Percentiles rank a stretch among this genome's conserved stretches.
These are phyloP conservation scores for Periplaneta americana DNA, from an alignment of 1,140 invertebrate species.

Conservation along the genomic window DNA sequence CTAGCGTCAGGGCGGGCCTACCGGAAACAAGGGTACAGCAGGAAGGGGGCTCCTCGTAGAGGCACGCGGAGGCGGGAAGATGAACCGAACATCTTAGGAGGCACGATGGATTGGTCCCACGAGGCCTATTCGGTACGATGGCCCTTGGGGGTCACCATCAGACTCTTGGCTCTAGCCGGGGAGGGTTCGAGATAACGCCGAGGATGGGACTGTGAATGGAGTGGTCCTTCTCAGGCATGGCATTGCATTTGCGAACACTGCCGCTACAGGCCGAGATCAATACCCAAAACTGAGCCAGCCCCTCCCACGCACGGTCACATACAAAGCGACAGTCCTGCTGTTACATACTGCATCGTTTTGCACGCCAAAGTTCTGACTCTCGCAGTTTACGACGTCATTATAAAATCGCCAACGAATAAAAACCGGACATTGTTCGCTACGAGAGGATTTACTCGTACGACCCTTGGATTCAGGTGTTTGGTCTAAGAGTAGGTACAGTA, in stretches of 20 bases:
- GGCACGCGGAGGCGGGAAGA: not conserved
- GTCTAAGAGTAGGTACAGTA: too few species aligned
- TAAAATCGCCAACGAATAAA: not conserved
- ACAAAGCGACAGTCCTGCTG: not conserved
- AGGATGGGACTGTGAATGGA: not conserved
- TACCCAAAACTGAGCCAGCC: not conserved
- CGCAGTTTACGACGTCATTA: not conserved
- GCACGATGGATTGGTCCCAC: conserved; percentile 2
- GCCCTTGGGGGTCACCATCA: not conserved
- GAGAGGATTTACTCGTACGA: not conserved
- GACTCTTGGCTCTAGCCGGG: not conserved
- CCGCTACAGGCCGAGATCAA: not conserved
- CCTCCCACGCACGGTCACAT: not conserved
- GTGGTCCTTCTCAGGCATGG: not conserved
- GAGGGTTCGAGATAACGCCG: not conserved
- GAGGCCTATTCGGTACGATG: conserved; percentile 1
- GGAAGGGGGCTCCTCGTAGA: too few species aligned
- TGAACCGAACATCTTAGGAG: conserved; percentile 3
- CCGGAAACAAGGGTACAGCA: not conserved
- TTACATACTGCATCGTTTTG: not conserved
- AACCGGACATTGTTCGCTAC: too few species aligned
- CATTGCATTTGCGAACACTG: not conserved
- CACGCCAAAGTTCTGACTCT: not conserved
- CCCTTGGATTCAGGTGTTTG: too few species aligned
- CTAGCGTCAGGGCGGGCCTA: not conserved